Percentiles rank a stretch among this genome's conserved stretches.
Conservation (phyloP, 53 echinoderm and acorn worm species). For the Holothuria scabra region DNA sequence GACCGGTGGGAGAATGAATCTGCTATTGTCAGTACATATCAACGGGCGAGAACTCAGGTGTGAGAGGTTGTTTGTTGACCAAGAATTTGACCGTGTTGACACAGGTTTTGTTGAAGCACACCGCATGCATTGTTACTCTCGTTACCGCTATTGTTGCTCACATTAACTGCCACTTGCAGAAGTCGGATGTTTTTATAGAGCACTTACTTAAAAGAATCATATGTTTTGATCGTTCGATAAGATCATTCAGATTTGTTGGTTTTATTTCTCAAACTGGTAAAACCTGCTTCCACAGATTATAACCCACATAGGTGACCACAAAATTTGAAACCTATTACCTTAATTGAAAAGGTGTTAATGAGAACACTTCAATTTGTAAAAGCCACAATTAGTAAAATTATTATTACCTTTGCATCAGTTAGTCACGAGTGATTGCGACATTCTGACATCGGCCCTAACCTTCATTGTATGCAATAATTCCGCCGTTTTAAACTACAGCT, state of each 20-base stretch:
- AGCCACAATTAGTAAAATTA: too few relatives aligned
- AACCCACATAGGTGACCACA: too few relatives aligned
- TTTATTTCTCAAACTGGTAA: neutral
- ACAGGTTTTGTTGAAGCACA: slow-evolving; percentile 10
- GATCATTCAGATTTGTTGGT: neutral
- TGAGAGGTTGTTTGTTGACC: slow-evolving; percentile 15
- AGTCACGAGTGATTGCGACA: too few relatives aligned
- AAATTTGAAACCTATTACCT: too few relatives aligned
- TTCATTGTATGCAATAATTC: too few relatives aligned
- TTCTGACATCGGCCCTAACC: too few relatives aligned
- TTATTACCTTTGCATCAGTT: too few relatives aligned
- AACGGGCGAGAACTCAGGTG: slow-evolving; percentile 6
- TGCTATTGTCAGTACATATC: too few relatives aligned
- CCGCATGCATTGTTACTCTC: neutral
- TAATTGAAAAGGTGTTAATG: too few relatives aligned
- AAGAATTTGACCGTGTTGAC: slow-evolving; percentile 31
- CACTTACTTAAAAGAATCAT: neutral
- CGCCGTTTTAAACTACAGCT: too few relatives aligned
- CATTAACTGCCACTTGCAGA: slow-evolving; percentile 37
- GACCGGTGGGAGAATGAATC: slow-evolving; percentile 9
- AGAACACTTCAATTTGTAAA: too few relatives aligned
- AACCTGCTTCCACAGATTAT: neutral
- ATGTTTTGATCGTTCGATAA: too few relatives aligned
- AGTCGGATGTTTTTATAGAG: slow-evolving; percentile 34
- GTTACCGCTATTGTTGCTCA: slow-evolving; percentile 21